Evolutionary conservation across 2,797 vertebrate genomes (phyloP), one percentile per base, ranked within the genome.

Genomic region (Anguilla pacifica): DNA sequence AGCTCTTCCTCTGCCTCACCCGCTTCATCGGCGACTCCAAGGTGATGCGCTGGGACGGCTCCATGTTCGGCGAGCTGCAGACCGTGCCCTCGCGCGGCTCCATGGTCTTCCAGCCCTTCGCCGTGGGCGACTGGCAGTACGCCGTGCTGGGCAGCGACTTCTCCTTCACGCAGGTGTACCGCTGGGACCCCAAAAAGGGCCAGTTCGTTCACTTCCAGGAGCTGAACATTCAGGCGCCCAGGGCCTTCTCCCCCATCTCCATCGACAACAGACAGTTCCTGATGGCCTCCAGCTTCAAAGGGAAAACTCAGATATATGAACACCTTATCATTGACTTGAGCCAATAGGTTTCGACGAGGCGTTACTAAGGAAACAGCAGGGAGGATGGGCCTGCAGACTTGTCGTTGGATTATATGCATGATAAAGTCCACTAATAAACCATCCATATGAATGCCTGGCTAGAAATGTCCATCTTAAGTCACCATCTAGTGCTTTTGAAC

Each of bases 11-110:
- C 93, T 99, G 98, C 91, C 96, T 99, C 93, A 99, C 98, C 39
- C 97, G 98, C 92, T 99, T 99, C 96, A 99, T 99, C 85, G 98
- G 98, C 0, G 98, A 99, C 96, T 99, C 98, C 94, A 98, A 98
- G 94, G 97, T 99, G 91, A 99, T 99, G 97, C 98, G 96, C 92
- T 99, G 98, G 98, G 97, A 98, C 86, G 98, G 98, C 28, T 97
- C 97, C 35, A 97, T 97, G 88, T 99, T 99, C 91, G 93, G 95
- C 89, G 98, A 99, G 93, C 91, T 98, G 93, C 98, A 99, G 96
- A 98, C 97, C 92, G 96, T 99, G 97, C 98, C 98, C 6, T 99
- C 98, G 0, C 96, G 98, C 70, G 98, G 98, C 90, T 98, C 98
- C 93, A 99, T 99, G 98, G 98, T 99, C 89, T 98, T 99, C 93